Evolutionary conservation across 1,140 invertebrate species (phyloP).

Genomic region (Achatina immaculata): DNA sequence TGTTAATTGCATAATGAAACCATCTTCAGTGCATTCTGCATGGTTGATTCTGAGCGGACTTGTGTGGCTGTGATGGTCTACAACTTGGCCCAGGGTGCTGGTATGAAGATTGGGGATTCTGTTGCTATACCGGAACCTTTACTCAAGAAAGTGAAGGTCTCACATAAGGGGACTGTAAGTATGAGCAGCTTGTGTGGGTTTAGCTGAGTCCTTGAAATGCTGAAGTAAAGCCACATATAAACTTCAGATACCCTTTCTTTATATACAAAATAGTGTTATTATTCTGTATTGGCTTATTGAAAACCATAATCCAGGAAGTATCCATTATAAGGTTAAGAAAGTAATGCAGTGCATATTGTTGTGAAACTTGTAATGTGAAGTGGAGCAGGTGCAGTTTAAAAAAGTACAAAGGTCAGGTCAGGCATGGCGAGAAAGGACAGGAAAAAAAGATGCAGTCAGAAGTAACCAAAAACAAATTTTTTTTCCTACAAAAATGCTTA

Average conservation of each 20-base stretch:
- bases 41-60: conserved; percentile 80
- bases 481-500: neutral
- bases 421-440: neutral
- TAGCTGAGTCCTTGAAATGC: no score
- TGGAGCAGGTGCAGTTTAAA: no score
- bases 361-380: no score
- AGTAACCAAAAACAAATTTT: neutral
- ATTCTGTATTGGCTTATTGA: no score
- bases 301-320: no score
- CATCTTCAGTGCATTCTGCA: conserved; percentile 82
- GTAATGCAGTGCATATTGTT: no score
- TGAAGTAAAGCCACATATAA: no score
- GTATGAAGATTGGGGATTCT: conserved; percentile 86
- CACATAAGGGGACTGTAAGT: conserved; percentile 76
- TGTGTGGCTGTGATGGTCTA: conserved; percentile 85
- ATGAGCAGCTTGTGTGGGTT: neutral
- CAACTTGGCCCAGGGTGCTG: conserved; percentile 84
- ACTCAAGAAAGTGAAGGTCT: conserved; percentile 77
- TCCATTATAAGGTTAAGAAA: no score
- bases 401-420: neutral
- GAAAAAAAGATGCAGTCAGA: neutral
- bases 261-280: no score
- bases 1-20: no score
- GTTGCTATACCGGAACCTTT: conserved; percentile 85
- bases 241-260: no score